Conservation (phyloP, 2,113 vertebrate species). For the Orthonyx spaldingii region DNA sequence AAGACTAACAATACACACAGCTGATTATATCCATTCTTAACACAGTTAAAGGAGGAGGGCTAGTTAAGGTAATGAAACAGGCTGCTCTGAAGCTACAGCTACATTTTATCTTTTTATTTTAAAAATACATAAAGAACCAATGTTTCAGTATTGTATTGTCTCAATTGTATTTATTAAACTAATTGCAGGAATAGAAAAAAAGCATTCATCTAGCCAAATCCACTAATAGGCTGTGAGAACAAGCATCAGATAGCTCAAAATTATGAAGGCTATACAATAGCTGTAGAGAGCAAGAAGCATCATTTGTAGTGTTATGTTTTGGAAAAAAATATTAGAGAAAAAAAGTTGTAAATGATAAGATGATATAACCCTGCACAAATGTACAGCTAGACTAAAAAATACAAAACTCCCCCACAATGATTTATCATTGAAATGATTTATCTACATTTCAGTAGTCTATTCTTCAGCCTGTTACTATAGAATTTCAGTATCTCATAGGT, state of each 20-base stretch:
- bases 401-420: fast-evolving
- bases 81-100: background rate
- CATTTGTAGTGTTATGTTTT: background rate
- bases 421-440: too few relatives aligned
- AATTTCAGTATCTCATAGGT: background rate
- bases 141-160: background rate
- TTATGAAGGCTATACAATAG: background rate
- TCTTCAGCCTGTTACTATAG: background rate
- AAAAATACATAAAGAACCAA: background rate
- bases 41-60: background rate
- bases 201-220: background rate
- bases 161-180: background rate
- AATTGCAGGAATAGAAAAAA: background rate
- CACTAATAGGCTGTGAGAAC: too few relatives aligned
- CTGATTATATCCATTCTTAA: background rate
- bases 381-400: background rate
- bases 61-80: background rate
- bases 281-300: background rate
- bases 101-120: background rate
- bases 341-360: background rate
- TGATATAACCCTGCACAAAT: background rate
- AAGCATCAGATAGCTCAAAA: background rate
- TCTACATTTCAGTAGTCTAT: background rate
- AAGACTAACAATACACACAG: background rate
- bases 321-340: background rate